These are phyloP conservation scores for Plecturocebus donacophilus DNA, from an alignment of 2,113 vertebrate species.

Conservation along the genomic window DNA sequence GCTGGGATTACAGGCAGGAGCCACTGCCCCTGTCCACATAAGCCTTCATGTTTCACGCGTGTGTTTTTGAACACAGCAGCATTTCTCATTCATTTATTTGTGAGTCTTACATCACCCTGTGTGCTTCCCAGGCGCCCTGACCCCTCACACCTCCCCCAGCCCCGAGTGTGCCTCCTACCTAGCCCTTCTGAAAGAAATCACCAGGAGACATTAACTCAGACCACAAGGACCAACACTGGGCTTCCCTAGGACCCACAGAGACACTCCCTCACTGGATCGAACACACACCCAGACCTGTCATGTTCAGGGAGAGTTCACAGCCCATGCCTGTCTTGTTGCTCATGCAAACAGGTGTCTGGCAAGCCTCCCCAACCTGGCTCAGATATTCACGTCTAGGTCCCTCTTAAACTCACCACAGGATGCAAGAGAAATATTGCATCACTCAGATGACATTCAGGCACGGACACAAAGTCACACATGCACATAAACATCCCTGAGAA, in stretches of 20 bases:
- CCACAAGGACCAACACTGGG: not conserved
- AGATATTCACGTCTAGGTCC: not conserved
- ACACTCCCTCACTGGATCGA: accelerated
- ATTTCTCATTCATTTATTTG: not conserved
- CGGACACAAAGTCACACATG: not conserved
- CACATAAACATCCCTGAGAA: not conserved
- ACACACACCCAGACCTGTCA: accelerated
- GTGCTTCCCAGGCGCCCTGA: too few species aligned
- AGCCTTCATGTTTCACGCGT: accelerated
- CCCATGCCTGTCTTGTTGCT: not conserved
- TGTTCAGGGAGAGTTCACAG: too few species aligned
- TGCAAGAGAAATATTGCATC: not conserved
- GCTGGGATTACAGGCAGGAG: too few species aligned
- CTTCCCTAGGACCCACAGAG: not conserved
- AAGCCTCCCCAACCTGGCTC: not conserved
- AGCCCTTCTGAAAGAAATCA: not conserved
- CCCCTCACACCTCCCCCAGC: not conserved
- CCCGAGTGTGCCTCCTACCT: not conserved
- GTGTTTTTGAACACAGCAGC: not conserved
- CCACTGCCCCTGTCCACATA: too few species aligned
- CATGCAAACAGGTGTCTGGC: not conserved
- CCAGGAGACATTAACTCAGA: not conserved
- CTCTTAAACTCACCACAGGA: not conserved
- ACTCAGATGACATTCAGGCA: accelerated
- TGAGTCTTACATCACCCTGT: not conserved